phyloP scores from a whole-genome alignment of 2,113 vertebrate genomes.

The Passer domesticus region DNA sequence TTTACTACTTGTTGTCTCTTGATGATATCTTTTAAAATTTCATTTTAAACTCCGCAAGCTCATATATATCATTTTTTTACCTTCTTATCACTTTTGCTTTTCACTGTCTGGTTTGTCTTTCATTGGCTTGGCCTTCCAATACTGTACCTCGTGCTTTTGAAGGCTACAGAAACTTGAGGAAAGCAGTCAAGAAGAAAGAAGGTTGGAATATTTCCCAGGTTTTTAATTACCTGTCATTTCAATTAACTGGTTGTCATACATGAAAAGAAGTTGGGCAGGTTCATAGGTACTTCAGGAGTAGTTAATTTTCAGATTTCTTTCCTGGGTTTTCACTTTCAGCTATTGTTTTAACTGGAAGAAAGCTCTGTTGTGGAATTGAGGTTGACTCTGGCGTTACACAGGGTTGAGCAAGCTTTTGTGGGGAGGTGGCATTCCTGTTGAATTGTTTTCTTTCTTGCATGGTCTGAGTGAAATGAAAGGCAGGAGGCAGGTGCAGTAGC shows the following conservation, averaged over 20 bases:
- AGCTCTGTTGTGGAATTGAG: background rate
- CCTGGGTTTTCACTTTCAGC: background rate
- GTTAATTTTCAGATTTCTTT: background rate
- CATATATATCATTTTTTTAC: slow-evolving; percentile 80
- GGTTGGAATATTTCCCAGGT: slow-evolving; percentile 88
- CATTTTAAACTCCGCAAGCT: slow-evolving; percentile 75
- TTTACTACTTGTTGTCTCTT: slow-evolving; percentile 75
- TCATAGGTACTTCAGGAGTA: background rate
- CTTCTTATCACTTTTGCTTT: slow-evolving; percentile 78
- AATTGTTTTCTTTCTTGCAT: background rate
- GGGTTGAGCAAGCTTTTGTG: background rate
- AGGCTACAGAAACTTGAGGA: slow-evolving; percentile 91
- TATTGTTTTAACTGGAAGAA: background rate
- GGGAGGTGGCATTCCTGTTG: background rate
- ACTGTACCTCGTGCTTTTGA: slow-evolving; percentile 81
- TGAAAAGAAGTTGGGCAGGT: slow-evolving; percentile 53
- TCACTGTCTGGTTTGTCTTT: slow-evolving; percentile 81
- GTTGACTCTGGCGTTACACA: background rate
- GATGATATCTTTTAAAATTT: slow-evolving; percentile 73
- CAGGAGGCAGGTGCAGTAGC: background rate
- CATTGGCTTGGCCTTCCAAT: slow-evolving; percentile 82
- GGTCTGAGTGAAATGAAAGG: background rate
- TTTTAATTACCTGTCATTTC: slow-evolving; percentile 78
- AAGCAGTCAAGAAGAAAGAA: slow-evolving; percentile 85
- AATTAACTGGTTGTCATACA: slow-evolving; percentile 70